phyloP scores from a whole-genome alignment of 1,140 invertebrate species.

The Mamestra configurata region DNA sequence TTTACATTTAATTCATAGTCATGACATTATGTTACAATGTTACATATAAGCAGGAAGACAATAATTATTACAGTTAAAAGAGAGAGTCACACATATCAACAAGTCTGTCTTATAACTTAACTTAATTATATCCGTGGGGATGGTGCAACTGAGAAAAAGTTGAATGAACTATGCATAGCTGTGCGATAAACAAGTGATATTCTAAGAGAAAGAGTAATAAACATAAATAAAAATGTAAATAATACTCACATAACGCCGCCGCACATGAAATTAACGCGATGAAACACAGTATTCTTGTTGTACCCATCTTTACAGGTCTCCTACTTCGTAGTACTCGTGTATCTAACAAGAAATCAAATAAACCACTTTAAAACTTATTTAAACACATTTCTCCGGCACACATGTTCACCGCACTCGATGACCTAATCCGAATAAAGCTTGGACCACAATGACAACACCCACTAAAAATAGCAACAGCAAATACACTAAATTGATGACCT shows the following conservation, averaged over 20 bases:
- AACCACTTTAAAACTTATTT: constrained; percentile 72
- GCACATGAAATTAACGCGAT: constrained; percentile 76
- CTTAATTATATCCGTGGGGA: background rate
- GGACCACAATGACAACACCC: constrained; percentile 85
- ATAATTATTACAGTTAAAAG: background rate
- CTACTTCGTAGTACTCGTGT: constrained; percentile 64
- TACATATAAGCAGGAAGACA: background rate
- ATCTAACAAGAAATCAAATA: constrained; percentile 84
- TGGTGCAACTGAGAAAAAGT: constrained; percentile 54
- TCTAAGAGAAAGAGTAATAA: constrained; percentile 7
- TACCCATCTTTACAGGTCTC: constrained; percentile 79
- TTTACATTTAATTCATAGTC: background rate
- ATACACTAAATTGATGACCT: constrained; percentile 64
- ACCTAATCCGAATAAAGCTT: constrained; percentile 85
- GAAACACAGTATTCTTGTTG: constrained; percentile 76
- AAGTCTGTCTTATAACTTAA: constrained; percentile 18
- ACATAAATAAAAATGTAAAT: constrained; percentile 57
- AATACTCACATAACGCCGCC: constrained; percentile 81
- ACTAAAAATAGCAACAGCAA: constrained; percentile 84
- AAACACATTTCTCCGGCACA: constrained; percentile 83
- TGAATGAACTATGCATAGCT: constrained; percentile 65
- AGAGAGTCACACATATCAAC: constrained; percentile 15
- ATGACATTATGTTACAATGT: background rate
- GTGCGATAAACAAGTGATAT: constrained; percentile 45
- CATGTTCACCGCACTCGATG: constrained; percentile 85